Conservation (phyloP, 2,113 vertebrate genomes). For the Neotoma lepida region DNA sequence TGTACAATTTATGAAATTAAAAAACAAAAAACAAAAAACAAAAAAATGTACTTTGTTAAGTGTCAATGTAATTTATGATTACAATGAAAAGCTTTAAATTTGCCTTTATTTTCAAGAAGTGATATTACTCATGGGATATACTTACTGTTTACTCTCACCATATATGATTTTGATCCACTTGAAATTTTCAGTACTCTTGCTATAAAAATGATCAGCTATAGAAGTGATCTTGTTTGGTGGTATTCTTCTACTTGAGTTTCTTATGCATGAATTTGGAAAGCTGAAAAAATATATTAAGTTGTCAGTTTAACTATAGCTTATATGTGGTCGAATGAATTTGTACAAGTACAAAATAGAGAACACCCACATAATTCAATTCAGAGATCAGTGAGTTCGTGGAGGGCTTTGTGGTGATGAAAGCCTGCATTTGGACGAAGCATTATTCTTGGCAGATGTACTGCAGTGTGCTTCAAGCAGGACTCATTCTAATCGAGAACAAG, state of each 20-base stretch:
- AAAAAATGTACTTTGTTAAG: neutral
- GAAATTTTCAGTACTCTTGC: neutral
- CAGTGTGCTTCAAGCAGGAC: neutral
- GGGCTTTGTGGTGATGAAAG: slow-evolving; percentile 16
- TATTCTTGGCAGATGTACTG: neutral
- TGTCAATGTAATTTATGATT: neutral
- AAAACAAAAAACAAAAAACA: neutral
- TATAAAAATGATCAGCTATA: neutral
- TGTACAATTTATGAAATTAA: neutral
- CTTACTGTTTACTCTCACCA: neutral
- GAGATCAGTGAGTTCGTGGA: neutral
- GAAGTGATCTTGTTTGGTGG: neutral
- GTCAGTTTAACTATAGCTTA: neutral
- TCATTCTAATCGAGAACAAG: neutral
- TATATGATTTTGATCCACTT: neutral
- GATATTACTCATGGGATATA: neutral
- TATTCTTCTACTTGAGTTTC: neutral
- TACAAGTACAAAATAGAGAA: neutral
- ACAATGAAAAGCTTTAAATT: neutral
- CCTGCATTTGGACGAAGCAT: neutral
- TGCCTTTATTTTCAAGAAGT: slow-evolving; percentile 28
- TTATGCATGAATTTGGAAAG: neutral
- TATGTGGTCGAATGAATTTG: neutral
- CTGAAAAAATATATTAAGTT: neutral
- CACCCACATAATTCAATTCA: neutral